A percentile compares a stretch with the other conserved stretches of the same genome.
Conservation (phyloP, 1,140 invertebrate genomes). For the Lordiphosa clarofinis region DNA sequence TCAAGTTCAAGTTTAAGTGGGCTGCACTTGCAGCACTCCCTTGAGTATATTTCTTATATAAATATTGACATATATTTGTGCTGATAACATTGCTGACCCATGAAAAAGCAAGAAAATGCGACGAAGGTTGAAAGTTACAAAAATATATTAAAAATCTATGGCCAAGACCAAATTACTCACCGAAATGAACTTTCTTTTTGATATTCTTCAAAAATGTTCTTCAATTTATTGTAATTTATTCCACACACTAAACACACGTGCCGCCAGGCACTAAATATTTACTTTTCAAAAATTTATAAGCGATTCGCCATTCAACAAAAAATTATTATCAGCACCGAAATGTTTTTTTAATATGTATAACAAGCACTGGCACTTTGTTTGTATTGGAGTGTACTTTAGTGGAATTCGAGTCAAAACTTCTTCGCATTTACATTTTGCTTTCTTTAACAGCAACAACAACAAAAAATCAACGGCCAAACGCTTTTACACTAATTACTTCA, state of each 20-base stretch:
- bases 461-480: background rate
- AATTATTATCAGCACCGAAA: conserved; percentile 27
- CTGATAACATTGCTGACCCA: conserved; percentile 17
- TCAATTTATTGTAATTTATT: no score
- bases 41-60: background rate
- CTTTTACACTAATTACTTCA: conserved; percentile 14
- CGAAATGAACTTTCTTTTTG: no score
- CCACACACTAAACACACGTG: no score
- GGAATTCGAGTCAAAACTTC: conserved; percentile 1
- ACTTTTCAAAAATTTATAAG: background rate
- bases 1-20: conserved; percentile 68
- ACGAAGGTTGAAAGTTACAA: no score
- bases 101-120: background rate
- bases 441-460: background rate
- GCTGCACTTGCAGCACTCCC: conserved; percentile 25
- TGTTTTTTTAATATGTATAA: background rate
- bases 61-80: conserved; percentile 10
- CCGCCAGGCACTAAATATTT: no score
- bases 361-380: background rate
- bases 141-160: no score
- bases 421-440: conserved; percentile 6
- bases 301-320: conserved; percentile 19
- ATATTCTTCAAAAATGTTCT: no score
- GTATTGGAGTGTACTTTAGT: conserved; percentile 1
- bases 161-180: no score